phyloP scores from a whole-genome alignment of 2,797 vertebrate species.

The Pangasius sanitwongsei region DNA sequence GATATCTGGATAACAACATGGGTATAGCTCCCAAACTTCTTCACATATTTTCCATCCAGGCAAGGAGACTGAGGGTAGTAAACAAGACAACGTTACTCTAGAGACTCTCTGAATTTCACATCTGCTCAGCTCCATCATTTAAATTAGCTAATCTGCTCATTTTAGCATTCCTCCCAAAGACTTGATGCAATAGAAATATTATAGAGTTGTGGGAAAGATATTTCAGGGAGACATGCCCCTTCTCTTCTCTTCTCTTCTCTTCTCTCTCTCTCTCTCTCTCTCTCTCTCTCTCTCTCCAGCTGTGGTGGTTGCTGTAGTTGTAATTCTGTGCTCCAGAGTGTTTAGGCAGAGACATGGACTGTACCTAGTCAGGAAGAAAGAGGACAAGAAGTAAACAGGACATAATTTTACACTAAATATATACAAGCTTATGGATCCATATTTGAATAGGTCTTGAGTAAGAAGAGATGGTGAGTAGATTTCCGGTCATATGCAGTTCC shows the following conservation, averaged over 20 bases:
- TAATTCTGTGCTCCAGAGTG: constrained; percentile 54
- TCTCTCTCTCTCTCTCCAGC: constrained; percentile 36
- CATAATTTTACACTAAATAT: constrained; percentile 28
- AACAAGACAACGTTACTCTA: constrained; percentile 4
- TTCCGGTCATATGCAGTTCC: constrained; percentile 4
- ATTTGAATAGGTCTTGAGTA: constrained; percentile 8
- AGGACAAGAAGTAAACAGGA: constrained; percentile 45
- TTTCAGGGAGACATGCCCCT: background rate
- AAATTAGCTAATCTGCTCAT: background rate
- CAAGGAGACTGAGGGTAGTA: background rate
- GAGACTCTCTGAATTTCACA: background rate
- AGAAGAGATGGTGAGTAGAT: constrained; percentile 54
- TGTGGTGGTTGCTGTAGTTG: constrained; percentile 48
- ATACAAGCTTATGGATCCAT: constrained; percentile 45
- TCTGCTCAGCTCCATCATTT: constrained; percentile 6
- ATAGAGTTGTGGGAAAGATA: background rate
- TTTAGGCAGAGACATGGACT: constrained; percentile 63
- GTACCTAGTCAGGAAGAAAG: constrained; percentile 42
- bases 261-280: constrained; percentile 31
- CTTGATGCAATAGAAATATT: background rate
- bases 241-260: background rate
- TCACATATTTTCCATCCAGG: background rate
- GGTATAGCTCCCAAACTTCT: background rate
- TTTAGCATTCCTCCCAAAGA: background rate
- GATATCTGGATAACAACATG: background rate